Percentiles rank a stretch among this genome's conserved stretches.
Conservation (phyloP, 23 tunicate species). For the Trididemnum miniatum region DNA sequence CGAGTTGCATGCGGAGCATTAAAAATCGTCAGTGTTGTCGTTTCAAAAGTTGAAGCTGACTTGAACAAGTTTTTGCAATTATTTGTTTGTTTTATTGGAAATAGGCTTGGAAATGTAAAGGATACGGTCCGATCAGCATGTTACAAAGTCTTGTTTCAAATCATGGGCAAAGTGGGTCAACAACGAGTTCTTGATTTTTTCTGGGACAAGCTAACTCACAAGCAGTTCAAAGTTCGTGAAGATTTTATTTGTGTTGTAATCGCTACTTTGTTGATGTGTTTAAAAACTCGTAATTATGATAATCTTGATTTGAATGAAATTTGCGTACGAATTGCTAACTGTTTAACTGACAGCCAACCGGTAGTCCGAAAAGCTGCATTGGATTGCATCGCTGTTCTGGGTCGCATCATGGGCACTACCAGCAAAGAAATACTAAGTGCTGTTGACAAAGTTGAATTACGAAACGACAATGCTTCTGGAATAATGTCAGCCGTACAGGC, state of each 20-base stretch:
- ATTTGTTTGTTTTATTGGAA: constrained; percentile 37
- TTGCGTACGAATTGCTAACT: constrained; percentile 35
- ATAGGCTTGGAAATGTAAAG: constrained; percentile 55
- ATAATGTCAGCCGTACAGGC: constrained; percentile 88
- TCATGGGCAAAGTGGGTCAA: constrained; percentile 43
- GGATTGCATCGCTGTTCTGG: constrained; percentile 85
- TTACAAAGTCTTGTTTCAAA: constrained; percentile 45
- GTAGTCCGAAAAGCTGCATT: constrained; percentile 53
- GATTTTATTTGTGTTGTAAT: constrained; percentile 65
- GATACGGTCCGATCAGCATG: constrained; percentile 61
- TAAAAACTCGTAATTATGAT: constrained; percentile 1
- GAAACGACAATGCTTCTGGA: constrained; percentile 72
- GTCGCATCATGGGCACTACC: constrained; percentile 32
- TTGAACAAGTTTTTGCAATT: constrained; percentile 35
- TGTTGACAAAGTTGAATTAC: constrained; percentile 64
- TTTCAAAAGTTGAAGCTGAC: constrained; percentile 41
- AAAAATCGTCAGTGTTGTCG: constrained; percentile 30
- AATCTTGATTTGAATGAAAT: constrained; percentile 31
- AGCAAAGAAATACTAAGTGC: constrained; percentile 52
- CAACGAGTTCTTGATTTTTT: constrained; percentile 62
- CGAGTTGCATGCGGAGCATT: constrained; percentile 61
- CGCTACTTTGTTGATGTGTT: constrained; percentile 39
- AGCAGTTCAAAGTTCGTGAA: constrained; percentile 54
- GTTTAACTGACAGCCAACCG: constrained; percentile 55
- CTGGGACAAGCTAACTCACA: constrained; percentile 47